These are phyloP conservation scores for Labeo catla DNA, from an alignment of 2,113 vertebrate genomes.

Conservation along the genomic window DNA sequence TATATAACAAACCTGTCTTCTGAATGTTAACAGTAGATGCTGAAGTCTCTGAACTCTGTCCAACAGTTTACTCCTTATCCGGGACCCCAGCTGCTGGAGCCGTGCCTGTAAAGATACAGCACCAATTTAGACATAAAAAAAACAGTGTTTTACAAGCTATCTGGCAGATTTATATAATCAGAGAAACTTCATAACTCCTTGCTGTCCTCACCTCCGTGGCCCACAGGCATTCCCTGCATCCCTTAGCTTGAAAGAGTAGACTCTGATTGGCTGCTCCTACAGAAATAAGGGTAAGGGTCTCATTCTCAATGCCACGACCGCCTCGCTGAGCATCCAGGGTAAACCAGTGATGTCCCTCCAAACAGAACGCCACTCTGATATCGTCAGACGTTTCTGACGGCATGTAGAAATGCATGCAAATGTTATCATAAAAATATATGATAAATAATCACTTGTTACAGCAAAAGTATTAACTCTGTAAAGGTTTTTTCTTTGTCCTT, in stretches of 20 bases:
- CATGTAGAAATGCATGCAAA: background rate
- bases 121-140: conserved; percentile 29
- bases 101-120: conserved; percentile 66
- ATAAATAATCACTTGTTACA: background rate
- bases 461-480: background rate
- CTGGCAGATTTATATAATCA: conserved; percentile 13
- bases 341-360: conserved; percentile 60
- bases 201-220: conserved; percentile 66
- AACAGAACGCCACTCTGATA: conserved; percentile 70
- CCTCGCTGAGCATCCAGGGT: conserved; percentile 68
- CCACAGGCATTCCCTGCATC: conserved; percentile 70
- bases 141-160: background rate
- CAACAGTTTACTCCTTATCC: conserved; percentile 69
- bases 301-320: conserved; percentile 51
- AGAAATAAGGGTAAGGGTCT: conserved; percentile 68
- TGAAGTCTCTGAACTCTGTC: conserved; percentile 74
- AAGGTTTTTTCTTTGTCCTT: background rate
- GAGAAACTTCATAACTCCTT: background rate
- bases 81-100: conserved; percentile 67
- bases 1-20: conserved; percentile 68
- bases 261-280: conserved; percentile 72
- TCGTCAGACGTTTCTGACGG: conserved; percentile 68
- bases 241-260: conserved; percentile 69
- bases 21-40: conserved; percentile 67
- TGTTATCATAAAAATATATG: background rate